These are phyloP conservation scores for Notothenia rossii DNA, from an alignment of 2,113 vertebrate genomes.

Conservation along the genomic window DNA sequence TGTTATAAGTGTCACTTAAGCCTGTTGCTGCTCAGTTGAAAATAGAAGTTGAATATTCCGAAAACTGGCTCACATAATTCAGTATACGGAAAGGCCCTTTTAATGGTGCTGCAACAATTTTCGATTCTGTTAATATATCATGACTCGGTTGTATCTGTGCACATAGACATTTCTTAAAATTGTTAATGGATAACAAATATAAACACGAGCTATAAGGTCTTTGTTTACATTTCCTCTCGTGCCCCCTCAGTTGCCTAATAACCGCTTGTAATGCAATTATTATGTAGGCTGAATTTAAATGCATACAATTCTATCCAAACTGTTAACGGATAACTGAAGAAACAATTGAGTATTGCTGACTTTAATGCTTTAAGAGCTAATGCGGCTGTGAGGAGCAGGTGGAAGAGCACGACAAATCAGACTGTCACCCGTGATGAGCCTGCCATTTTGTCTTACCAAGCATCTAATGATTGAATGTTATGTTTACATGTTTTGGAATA, in stretches of 20 bases:
- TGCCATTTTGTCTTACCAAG: slow-evolving; percentile 58
- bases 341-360: background rate
- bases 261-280: background rate
- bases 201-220: background rate
- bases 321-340: background rate
- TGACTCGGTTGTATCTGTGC: background rate
- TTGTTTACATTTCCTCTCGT: slow-evolving; percentile 37
- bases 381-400: background rate
- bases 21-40: slow-evolving; percentile 1
- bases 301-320: background rate
- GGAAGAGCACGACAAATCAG: background rate
- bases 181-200: background rate
- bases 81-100: slow-evolving; percentile 38
- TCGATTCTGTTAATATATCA: background rate
- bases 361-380: background rate
- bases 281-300: background rate
- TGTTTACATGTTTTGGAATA: background rate
- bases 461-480: background rate
- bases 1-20: background rate
- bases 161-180: background rate
- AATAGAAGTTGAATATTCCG: background rate
- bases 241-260: background rate
- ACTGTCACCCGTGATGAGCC: slow-evolving; percentile 24
- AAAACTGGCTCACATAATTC: slow-evolving; percentile 18
- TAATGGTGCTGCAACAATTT: background rate